Base-by-base conservation (phyloP, 2,888 invertebrate species). In the Coelopa pilipes region DNA sequence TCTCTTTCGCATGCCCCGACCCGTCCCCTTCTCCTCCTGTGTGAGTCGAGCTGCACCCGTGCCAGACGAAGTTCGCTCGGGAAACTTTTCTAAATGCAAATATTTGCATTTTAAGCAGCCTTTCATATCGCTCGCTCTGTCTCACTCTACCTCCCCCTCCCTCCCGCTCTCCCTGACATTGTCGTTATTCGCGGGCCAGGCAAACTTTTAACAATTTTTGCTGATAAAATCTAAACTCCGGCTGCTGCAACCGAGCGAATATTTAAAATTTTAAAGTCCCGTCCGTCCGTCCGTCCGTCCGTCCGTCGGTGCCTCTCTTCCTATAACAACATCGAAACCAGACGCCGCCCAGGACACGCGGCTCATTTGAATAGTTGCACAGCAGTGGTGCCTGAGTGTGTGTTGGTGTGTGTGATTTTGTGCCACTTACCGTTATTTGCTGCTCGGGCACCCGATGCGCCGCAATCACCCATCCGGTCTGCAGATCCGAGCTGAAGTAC, bases 401-500 rank as follows among this genome's bases (percentile, higher is more conserved):
- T 75, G 46, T 57, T 75, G 73, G 34, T 34, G 34, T 34, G 34
- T 45, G 45, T 13, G 49, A 15, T n/a, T 69, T 12, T 19, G 10
- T 59, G 34, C 5, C 17, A 81, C 83, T 81, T 81, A 95, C 93
- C 69, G 92, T 91, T 87, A 92, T 93, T 80, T 91, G 91, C 76
- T 93, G 92, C 76, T 90, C 90, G 55, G 91, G 90, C 60, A 94
- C 90, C 68, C 92, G 89, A 81, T 91, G 91, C 11, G 92, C 93
- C 12, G 92, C 92, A 50, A 92, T 89, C 57, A 92, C 91, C 93
- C 93, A 93, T 65, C 94, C 95, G 77, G 92, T 92, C 82, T 93
- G 93, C 71, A 93, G 89, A 86, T 94, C 94, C 13, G 92, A 92
- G 86, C 93, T 93, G 87, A 92, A 93, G 83, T 93, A 93, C 84